Percentiles rank a stretch among this genome's conserved stretches.
Evolutionary conservation across 2,113 vertebrate species (phyloP).

Genomic region (Albula goreensis): DNA sequence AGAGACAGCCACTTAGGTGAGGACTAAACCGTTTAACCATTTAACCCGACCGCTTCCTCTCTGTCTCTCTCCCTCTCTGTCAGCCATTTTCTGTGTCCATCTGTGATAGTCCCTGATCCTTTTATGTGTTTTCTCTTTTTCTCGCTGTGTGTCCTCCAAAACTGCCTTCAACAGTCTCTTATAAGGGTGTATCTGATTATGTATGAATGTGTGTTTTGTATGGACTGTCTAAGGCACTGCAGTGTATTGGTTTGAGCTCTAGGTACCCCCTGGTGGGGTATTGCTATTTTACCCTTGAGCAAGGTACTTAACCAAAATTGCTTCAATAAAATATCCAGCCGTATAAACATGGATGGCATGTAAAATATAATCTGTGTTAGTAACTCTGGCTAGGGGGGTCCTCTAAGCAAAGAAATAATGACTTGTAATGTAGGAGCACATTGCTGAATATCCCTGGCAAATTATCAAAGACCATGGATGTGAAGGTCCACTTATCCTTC

Average conservation of each 20-base stretch:
- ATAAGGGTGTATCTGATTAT: background rate
- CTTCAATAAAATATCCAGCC: too few relatives aligned
- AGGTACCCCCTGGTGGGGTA: too few relatives aligned
- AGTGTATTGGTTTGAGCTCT: background rate
- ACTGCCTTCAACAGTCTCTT: constrained; percentile 29
- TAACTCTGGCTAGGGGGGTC: too few relatives aligned
- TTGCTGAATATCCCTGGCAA: background rate
- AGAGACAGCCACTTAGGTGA: constrained; percentile 52
- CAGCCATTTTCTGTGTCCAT: constrained; percentile 1
- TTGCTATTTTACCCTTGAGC: too few relatives aligned
- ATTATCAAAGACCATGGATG: background rate
- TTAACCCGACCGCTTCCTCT: constrained; percentile 51
- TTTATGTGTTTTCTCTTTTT: background rate
- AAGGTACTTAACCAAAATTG: too few relatives aligned
- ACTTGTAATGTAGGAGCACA: too few relatives aligned
- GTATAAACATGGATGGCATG: too few relatives aligned
- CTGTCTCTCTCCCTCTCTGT: background rate
- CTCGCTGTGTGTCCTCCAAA: constrained; percentile 29
- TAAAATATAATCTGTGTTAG: too few relatives aligned
- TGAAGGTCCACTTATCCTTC: background rate
- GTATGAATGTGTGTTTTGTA: background rate
- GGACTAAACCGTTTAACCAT: constrained; percentile 56
- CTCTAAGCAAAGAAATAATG: too few relatives aligned
- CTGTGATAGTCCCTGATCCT: background rate
- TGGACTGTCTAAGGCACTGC: background rate